These are phyloP conservation scores for Cataglyphis hispanica DNA, from an alignment of 1,140 invertebrate species.

Conservation along the genomic window DNA sequence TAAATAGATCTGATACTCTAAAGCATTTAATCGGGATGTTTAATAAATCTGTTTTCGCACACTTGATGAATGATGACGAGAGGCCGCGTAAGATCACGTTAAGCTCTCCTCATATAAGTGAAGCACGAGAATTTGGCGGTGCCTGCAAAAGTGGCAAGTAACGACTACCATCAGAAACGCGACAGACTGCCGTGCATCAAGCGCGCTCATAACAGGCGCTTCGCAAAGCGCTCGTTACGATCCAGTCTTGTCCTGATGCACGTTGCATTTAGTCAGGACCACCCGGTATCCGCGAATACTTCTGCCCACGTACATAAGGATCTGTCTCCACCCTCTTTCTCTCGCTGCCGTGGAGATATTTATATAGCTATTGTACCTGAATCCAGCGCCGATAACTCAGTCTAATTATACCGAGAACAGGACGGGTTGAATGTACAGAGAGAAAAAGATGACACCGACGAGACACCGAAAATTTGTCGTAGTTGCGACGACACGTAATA, in stretches of 20 bases:
- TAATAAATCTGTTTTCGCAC: background rate
- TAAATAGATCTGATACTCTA: background rate
- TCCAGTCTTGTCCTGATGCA: constrained; percentile 78
- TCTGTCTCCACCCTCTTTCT: constrained; percentile 59
- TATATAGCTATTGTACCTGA: constrained; percentile 84
- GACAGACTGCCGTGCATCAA: constrained; percentile 72
- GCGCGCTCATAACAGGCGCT: constrained; percentile 78
- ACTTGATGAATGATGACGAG: background rate
- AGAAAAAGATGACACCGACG: constrained; percentile 16
- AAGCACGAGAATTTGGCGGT: constrained; percentile 70
- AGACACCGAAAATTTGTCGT: constrained; percentile 29
- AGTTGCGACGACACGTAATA: background rate
- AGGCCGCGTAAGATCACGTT: constrained; percentile 5
- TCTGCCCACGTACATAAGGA: constrained; percentile 75
- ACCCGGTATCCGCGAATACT: constrained; percentile 75
- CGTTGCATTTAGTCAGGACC: constrained; percentile 77
- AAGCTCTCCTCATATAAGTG: constrained; percentile 22
- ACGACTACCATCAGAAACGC: constrained; percentile 76
- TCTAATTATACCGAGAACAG: constrained; percentile 77
- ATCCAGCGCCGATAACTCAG: constrained; percentile 82
- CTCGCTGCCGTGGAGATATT: constrained; percentile 74
- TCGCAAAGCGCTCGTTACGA: constrained; percentile 78
- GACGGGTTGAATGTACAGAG: constrained; percentile 27
- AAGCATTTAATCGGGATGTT: background rate
- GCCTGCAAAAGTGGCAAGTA: constrained; percentile 76